These are phyloP conservation scores for Mesoligia furuncula DNA, from an alignment of 2,888 invertebrate genomes.

Conservation along the genomic window DNA sequence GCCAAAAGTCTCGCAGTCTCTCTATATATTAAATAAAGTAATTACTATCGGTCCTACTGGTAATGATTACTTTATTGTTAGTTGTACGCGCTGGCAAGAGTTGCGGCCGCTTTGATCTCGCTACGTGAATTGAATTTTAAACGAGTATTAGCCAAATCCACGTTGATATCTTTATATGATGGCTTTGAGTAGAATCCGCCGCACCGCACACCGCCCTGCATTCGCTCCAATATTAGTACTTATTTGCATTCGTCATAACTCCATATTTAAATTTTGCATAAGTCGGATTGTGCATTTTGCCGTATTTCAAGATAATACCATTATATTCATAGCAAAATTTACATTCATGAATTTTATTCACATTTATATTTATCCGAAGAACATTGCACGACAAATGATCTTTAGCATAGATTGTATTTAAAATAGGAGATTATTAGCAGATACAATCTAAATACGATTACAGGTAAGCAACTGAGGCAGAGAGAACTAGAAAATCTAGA, in stretches of 20 bases:
- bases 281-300: slow-evolving; percentile 53
- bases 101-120: slow-evolving; percentile 82
- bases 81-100: slow-evolving; percentile 76
- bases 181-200: slow-evolving; percentile 63
- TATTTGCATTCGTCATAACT: slow-evolving; percentile 70
- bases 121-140: slow-evolving; percentile 75
- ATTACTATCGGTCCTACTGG: slow-evolving; percentile 68
- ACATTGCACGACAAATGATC: slow-evolving; percentile 44
- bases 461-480: slow-evolving; percentile 28
- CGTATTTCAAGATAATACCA: slow-evolving; percentile 54
- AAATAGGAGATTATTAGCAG: slow-evolving; percentile 56
- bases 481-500: slow-evolving; percentile 57
- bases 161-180: slow-evolving; percentile 81
- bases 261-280: slow-evolving; percentile 61
- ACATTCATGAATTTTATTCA: slow-evolving; percentile 62
- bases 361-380: slow-evolving; percentile 54
- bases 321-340: slow-evolving; percentile 55
- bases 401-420: slow-evolving; percentile 55
- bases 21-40: slow-evolving; percentile 72
- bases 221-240: slow-evolving; percentile 66
- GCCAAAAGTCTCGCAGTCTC: slow-evolving; percentile 66
- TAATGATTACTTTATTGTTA: slow-evolving; percentile 77
- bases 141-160: slow-evolving; percentile 75
- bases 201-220: slow-evolving; percentile 30
- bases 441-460: slow-evolving; percentile 61